Evolutionary conservation across 2,113 vertebrate genomes (phyloP).

Genomic region (Andinoacara biseriatus): DNA sequence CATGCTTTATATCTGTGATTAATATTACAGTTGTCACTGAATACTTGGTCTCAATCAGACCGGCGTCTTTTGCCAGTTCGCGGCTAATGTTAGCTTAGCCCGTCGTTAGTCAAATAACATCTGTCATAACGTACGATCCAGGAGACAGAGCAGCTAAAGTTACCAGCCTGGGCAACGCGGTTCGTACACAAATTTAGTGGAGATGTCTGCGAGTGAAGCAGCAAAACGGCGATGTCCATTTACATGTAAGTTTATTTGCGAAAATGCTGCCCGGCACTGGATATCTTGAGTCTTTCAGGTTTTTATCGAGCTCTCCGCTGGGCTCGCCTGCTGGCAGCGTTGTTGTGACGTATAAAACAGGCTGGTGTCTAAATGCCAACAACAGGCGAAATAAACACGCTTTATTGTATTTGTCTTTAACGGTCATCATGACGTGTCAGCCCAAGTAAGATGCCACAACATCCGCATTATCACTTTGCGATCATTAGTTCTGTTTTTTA

Average conservation of each 20-base stretch:
- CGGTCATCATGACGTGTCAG: constrained; percentile 22
- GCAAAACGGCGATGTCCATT: background rate
- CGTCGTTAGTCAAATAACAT: constrained; percentile 68
- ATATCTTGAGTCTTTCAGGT: constrained; percentile 11
- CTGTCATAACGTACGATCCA: constrained; percentile 70
- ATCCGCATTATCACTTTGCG: constrained; percentile 26
- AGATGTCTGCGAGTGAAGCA: constrained; percentile 6
- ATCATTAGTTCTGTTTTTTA: background rate
- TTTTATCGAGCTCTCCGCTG: constrained; percentile 20
- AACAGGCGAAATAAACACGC: constrained; percentile 5
- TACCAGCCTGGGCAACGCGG: constrained; percentile 28
- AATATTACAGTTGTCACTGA: background rate
- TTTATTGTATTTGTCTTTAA: constrained; percentile 12
- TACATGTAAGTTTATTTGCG: background rate
- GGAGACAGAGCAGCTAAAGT: constrained; percentile 53
- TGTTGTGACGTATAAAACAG: constrained; percentile 42
- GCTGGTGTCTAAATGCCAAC: background rate
- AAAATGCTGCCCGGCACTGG: constrained; percentile 10
- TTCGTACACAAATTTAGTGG: constrained; percentile 16
- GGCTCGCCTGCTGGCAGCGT: constrained; percentile 18
- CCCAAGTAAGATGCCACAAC: constrained; percentile 13
- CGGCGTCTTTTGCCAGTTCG: constrained; percentile 64
- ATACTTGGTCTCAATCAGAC: constrained; percentile 25
- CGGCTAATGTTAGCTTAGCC: constrained; percentile 67
- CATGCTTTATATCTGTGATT: background rate